Evolutionary conservation across 2,797 vertebrate genomes (phyloP), one percentile per base, ranked within the genome.

Genomic region (Takifugu rubripes): DNA sequence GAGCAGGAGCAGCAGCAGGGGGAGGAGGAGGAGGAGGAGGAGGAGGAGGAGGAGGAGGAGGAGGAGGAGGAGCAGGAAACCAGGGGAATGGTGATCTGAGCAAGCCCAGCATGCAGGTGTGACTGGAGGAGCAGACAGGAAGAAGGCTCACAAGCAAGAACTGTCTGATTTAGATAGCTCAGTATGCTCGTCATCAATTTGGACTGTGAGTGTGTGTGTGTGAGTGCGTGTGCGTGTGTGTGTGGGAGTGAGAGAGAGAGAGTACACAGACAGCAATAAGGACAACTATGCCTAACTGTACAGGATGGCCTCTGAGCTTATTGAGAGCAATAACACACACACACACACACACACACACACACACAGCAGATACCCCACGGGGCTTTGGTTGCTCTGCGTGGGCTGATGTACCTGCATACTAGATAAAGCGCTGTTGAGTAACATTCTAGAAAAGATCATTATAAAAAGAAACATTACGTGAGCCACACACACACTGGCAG

Each of bases 91-190:
- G 91, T 48, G 89, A 92, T 68, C 72, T 92, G 65, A 91, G 63
- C 84, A 91, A 92, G 69, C 73, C 90, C 14, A 72, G 79, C 74
- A 88, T 89, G 88, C 82, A 92, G 79, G 90, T 91, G 83, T 93
- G 89, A 92, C 17, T 47, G 46, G 48, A 61, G 16, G 50, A 53
- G 54, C 40, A 40, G 17, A 56, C 21, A 5, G 27, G 50, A n/a
- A 52, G 49, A 59, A 51, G 52, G 54, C 49, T 53, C 26, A 15
- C 33, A 59, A 54, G 54, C 68, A 46, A 67, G 63, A 82, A 61
- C 72, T 68, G 78, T 78, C 65, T 64, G 74, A 59, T 76, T 72
- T 77, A 68, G 56, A 77, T 61, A 67, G 60, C 12, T 45, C 72
- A 72, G 74, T 74, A 65, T 71, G 65, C 71, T 74, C 72, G 59